Evolutionary conservation across 2,888 invertebrate genomes (phyloP), one percentile per base, ranked within the genome.

Genomic region (Poecilobothrus nobilitatus): DNA sequence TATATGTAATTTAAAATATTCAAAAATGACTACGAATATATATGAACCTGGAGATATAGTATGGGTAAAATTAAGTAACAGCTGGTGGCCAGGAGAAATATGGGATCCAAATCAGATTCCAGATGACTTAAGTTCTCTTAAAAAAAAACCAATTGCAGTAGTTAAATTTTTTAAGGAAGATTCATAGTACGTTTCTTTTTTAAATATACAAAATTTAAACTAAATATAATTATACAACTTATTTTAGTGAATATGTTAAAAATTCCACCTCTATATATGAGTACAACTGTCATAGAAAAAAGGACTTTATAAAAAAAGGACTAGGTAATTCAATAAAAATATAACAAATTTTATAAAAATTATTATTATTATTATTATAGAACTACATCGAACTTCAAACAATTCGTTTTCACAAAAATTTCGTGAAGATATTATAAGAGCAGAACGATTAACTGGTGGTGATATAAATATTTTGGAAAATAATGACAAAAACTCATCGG

Each of bases 21-120:
- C 1, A 53, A 27, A 53, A 53, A 53, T 53, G 53, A 4, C 53
- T 12, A 12, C 53, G 7, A 53, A 53, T n/a, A n/a, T 53, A 63
- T 80, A 78, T 82, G 83, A 85, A 75, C 88, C 89, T 75, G 91
- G 91, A 68, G 91, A 93, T 76, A 84, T 92, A 75, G 93, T 93
- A 72, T 94, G 93, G 93, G 91, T 92, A 22, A 93, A 92, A 81
- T 81, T 92, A 71, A 89, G 91, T 62, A 85, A 87, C 63, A 88
- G 87, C 76, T 94, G 92, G 92, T 94, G 94, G 94, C 93, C 94
- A 34, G 92, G 91, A 15, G 89, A 90, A 80, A 91, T 93, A 71
- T 85, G 87, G 65, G 85, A 85, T 71, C 82, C 84, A 73, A 86
- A 86, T 68, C 84, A 84, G 76, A 82, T 91, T 69, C 89, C 91